phyloP scores from a whole-genome alignment of 2,797 vertebrate species.

The Poecilia velifera region DNA sequence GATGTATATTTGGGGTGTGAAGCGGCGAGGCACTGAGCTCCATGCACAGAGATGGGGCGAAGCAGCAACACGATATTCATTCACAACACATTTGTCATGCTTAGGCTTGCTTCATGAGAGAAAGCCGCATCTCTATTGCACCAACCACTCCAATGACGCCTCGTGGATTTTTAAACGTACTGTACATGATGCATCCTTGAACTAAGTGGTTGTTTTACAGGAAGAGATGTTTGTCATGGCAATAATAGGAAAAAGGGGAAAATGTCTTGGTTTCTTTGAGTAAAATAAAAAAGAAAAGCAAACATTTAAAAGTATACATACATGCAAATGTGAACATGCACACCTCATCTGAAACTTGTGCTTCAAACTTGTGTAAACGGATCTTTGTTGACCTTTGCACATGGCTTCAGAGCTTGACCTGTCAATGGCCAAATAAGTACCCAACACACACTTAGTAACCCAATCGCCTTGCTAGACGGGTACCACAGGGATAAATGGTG shows the following conservation, averaged over 20 bases:
- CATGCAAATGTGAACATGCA: slow-evolving; percentile 11
- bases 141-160: slow-evolving; percentile 30
- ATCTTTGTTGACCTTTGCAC: slow-evolving; percentile 59
- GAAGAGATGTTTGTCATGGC: slow-evolving; percentile 23
- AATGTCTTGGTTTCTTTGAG: neutral
- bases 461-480: slow-evolving; percentile 57
- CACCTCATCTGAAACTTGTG: slow-evolving; percentile 13
- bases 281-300: neutral
- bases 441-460: slow-evolving; percentile 53
- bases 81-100: slow-evolving; percentile 27
- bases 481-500: slow-evolving; percentile 42
- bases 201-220: slow-evolving; percentile 16
- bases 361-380: slow-evolving; percentile 53
- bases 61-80: slow-evolving; percentile 41
- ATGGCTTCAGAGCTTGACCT: slow-evolving; percentile 36
- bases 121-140: slow-evolving; percentile 26
- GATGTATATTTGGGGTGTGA: slow-evolving; percentile 14
- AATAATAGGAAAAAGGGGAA: slow-evolving; percentile 4
- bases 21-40: slow-evolving; percentile 14
- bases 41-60: slow-evolving; percentile 17
- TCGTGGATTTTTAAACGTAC: slow-evolving; percentile 17
- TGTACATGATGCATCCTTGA: slow-evolving; percentile 2
- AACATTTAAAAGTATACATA: neutral
- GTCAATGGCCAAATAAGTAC: slow-evolving; percentile 52
- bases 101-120: slow-evolving; percentile 12